These are phyloP conservation scores for Distichodus sexfasciatus DNA, from an alignment of 2,797 vertebrate genomes.

Conservation along the genomic window DNA sequence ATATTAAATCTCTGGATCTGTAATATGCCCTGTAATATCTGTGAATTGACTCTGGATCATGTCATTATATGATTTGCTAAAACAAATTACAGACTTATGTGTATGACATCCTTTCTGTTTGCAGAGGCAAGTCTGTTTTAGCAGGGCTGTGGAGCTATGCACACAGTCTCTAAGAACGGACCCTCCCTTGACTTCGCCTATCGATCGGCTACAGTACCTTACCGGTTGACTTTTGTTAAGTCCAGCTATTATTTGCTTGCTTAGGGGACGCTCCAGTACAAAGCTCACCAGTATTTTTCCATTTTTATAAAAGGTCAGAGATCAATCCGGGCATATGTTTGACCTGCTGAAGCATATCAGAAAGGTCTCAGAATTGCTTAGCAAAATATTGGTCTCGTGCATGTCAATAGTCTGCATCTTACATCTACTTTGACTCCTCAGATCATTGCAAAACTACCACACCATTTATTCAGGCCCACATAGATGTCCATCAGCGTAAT, in stretches of 20 bases:
- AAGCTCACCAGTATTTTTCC: not conserved
- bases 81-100: not conserved
- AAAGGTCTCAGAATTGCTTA: no score
- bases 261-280: not conserved
- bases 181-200: not conserved
- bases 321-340: no score
- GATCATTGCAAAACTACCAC: no score
- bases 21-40: not conserved
- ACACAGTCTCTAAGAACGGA: not conserved
- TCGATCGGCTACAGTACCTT: not conserved
- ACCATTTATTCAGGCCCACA: no score
- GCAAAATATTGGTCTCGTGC: no score
- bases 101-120: not conserved
- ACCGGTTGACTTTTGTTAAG: not conserved
- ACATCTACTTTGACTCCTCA: no score
- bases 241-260: not conserved
- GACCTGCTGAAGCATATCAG: no score
- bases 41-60: conserved; percentile 1
- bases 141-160: not conserved
- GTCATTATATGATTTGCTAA: conserved; percentile 1
- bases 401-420: no score
- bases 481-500: no score
- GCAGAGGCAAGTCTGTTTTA: not conserved
- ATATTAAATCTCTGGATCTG: not conserved
- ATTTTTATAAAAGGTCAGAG: not conserved